Evolutionary conservation across 2,113 vertebrate species (phyloP).

Genomic region (Crypturellus undulatus): DNA sequence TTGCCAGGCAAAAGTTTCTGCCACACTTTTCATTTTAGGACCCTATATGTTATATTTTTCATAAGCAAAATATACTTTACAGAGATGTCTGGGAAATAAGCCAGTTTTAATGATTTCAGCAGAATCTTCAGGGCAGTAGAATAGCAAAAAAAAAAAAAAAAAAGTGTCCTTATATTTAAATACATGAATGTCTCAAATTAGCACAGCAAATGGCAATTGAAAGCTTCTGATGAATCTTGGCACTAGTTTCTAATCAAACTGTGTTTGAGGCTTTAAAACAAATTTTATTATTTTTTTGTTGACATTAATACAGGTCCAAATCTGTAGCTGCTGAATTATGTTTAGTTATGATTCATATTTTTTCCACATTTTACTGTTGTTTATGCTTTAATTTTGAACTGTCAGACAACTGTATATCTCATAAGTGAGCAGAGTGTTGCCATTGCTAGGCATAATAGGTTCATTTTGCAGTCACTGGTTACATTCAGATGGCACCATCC

Average conservation of each 20-base stretch:
- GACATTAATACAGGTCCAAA: constrained; percentile 28
- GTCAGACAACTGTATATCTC: not conserved
- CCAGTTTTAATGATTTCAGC: constrained; percentile 25
- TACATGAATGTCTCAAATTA: constrained; percentile 15
- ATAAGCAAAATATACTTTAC: not conserved
- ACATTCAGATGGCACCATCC: not conserved
- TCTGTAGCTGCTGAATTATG: not conserved
- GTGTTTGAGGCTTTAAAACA: constrained; percentile 2
- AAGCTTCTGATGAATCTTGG: constrained; percentile 51
- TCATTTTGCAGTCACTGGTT: not conserved
- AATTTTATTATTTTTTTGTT: constrained; percentile 25
- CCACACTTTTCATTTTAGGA: not conserved
- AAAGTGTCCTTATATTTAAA: constrained; percentile 6
- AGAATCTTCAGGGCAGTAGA: constrained; percentile 38
- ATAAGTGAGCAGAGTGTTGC: not conserved
- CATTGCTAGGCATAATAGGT: not conserved
- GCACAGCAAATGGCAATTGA: constrained; percentile 52
- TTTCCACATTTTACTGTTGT: not conserved
- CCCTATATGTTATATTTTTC: not conserved
- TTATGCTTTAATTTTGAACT: not conserved
- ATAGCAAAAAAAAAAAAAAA: not conserved
- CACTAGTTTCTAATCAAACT: constrained; percentile 23
- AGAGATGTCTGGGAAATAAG: constrained; percentile 51
- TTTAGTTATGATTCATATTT: not conserved
- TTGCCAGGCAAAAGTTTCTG: not conserved